A percentile compares a stretch with the other conserved stretches of the same genome.
phyloP scores from a whole-genome alignment of 2,113 vertebrate species.

The Phoenicopterus ruber region DNA sequence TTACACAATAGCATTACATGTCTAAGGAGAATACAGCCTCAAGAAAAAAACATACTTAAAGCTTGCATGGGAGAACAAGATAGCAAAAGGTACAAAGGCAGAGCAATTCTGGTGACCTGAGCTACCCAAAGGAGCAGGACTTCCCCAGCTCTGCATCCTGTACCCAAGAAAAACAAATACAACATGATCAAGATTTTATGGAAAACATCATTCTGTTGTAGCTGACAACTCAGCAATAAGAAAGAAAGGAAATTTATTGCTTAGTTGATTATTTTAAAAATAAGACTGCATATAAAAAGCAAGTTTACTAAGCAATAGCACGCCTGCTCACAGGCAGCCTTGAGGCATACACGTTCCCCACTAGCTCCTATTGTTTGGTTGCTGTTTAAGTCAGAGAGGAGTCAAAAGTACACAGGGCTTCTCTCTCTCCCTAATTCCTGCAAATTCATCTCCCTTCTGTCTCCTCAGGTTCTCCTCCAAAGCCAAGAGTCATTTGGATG shows the following conservation, averaged over 20 bases:
- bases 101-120: neutral
- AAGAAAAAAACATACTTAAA: neutral
- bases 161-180: neutral
- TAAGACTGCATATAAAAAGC: neutral
- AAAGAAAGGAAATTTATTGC: neutral
- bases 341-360: rapidly evolving
- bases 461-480: neutral
- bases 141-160: neutral
- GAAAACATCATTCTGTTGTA: neutral
- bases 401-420: neutral
- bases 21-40: neutral
- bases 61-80: neutral
- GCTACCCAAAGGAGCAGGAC: neutral
- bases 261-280: neutral
- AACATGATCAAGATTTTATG: neutral
- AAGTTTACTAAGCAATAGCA: neutral
- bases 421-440: neutral
- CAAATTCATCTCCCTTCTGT: neutral
- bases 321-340: neutral
- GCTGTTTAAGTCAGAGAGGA: neutral
- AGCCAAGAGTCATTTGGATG: neutral
- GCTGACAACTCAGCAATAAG: neutral
- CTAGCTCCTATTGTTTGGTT: neutral
- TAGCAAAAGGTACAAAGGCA: neutral
- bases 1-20: neutral